Base-by-base conservation (phyloP, 2,113 vertebrate species). In the Laterallus jamaicensis region DNA sequence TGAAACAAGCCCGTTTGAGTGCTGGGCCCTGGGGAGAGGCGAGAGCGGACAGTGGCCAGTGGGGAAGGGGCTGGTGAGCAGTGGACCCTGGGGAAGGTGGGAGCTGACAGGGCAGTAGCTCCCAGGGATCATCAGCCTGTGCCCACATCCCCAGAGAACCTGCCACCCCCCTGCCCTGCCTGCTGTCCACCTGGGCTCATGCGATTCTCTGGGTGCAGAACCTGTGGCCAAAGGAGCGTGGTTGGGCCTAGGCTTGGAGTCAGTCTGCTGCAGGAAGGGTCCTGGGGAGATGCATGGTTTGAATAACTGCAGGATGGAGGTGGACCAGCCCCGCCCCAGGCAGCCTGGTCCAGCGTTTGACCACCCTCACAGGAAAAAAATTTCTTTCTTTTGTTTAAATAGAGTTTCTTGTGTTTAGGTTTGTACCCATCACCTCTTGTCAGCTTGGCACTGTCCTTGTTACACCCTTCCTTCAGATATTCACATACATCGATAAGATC, bases 1-100 rank as follows among this genome's bases (percentile, higher is more conserved):
- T 73, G 74, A 88, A 96, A 91, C 15, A 28, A 91, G 83, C 31
- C 88, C 44, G 50, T 77, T 93, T 71, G 95, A 96, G 74, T 0
- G 0, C 62, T 82, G 73, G 39, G 84, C 92, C 79, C 87, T 0
- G 0, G 44, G 90, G 93, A 94, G 77, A 87, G 4, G 44, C 24
- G 2, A 90, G 83, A 69, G 44, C 74, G 68, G 59, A 68, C 82
- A 92, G 71, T 0, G 0, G 76, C 73, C 83, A 22, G 7, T 15
- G 47, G 62, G 54, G 86, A 86, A 40, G 58, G 63, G 52, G 52
- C 47, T 4, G 3, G 63, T 2, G 10, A 86, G 74, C 47, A 25
- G 40, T 4, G 47, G 56, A 47, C 44, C 44, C 44, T 17, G 17
- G 44, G 44, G 89, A 59, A 93, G 91, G 76, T 74, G 58, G 83